phyloP scores from a whole-genome alignment of 2,797 vertebrate species.

The Lemur catta region DNA sequence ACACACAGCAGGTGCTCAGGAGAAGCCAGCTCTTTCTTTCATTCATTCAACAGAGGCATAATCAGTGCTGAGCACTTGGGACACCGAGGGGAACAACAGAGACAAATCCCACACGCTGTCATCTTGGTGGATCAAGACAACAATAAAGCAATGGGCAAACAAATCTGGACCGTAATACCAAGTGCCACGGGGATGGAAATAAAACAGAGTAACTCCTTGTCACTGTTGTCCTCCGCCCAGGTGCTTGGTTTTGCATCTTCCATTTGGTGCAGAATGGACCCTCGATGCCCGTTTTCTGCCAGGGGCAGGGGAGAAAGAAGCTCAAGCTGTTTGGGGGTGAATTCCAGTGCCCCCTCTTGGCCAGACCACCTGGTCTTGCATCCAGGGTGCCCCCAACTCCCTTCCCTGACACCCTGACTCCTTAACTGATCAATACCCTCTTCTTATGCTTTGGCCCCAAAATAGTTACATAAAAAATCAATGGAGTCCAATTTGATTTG shows the following conservation, averaged over 20 bases:
- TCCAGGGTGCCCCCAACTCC: neutral
- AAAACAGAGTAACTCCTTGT: neutral
- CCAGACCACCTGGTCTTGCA: neutral
- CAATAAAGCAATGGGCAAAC: too few relatives aligned
- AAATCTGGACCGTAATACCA: too few relatives aligned
- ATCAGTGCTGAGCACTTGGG: neutral
- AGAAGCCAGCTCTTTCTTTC: too few relatives aligned
- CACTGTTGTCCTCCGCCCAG: neutral
- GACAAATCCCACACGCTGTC: rapidly evolving
- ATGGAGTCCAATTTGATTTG: conserved; percentile 74
- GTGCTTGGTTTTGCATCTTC: too few relatives aligned
- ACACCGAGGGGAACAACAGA: neutral
- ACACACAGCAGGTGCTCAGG: neutral
- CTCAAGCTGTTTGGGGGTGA: rapidly evolving
- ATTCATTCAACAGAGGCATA: neutral
- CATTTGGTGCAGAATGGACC: neutral
- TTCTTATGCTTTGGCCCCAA: conserved; percentile 44
- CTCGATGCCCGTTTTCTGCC: neutral
- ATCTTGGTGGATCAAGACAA: rapidly evolving
- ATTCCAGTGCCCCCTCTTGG: conserved; percentile 32
- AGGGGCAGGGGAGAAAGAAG: neutral
- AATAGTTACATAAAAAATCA: conserved; percentile 79
- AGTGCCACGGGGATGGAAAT: rapidly evolving
- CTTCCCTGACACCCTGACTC: neutral
- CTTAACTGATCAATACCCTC: conserved; percentile 57